Evolutionary conservation across 2,113 vertebrate genomes (phyloP).

Genomic region (Gasterosteus nipponicus): DNA sequence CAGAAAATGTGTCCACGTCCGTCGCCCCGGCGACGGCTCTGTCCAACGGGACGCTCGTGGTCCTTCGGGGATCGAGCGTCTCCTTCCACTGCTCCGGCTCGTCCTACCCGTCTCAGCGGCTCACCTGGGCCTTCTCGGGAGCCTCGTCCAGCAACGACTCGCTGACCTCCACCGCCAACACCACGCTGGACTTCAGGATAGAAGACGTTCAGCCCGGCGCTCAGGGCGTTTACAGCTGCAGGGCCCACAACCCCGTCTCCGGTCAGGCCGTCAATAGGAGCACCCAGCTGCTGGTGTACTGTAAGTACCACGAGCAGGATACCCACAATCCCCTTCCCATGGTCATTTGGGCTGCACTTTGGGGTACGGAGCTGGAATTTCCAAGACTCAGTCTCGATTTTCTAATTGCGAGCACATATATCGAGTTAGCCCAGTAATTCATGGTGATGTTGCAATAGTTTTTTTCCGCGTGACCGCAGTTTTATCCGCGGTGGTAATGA

Average conservation of each 20-base stretch:
- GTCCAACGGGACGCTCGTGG: slow-evolving; percentile 78
- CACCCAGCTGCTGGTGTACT: slow-evolving; percentile 86
- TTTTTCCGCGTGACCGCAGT: background rate
- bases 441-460: background rate
- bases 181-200: slow-evolving; percentile 66
- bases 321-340: background rate
- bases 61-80: slow-evolving; percentile 54
- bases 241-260: slow-evolving; percentile 74
- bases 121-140: slow-evolving; percentile 76
- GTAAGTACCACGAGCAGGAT: slow-evolving; percentile 72
- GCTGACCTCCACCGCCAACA: slow-evolving; percentile 34
- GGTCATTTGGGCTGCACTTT: background rate
- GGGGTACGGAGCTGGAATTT: background rate
- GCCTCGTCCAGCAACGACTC: background rate
- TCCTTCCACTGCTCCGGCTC: slow-evolving; percentile 78
- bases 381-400: background rate
- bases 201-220: slow-evolving; percentile 59
- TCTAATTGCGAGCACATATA: background rate
- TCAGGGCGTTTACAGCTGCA: slow-evolving; percentile 86
- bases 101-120: slow-evolving; percentile 64
- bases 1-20: slow-evolving; percentile 54
- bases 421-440: background rate
- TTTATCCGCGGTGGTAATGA: background rate
- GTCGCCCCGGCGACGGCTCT: slow-evolving; percentile 62
- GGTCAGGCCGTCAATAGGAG: slow-evolving; percentile 49